Percentiles rank a stretch among this genome's conserved stretches.
Conservation (phyloP, 2,888 invertebrate genomes). For the Stramonita haemastoma region DNA sequence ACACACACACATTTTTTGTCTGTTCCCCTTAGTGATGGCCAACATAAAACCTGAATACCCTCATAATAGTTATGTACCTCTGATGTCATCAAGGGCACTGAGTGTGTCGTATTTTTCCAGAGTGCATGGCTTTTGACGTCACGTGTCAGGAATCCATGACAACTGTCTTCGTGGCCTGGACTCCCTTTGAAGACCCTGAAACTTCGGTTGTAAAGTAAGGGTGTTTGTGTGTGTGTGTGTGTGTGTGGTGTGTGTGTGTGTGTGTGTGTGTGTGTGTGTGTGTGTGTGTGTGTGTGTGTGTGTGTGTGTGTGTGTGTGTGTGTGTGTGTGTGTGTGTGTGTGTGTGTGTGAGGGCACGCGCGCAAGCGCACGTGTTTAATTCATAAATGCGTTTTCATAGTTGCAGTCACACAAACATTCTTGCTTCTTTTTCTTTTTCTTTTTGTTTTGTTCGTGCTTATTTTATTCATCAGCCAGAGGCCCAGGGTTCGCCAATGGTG, state of each 20-base stretch:
- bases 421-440: too few relatives aligned
- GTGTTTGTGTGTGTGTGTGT: neutral
- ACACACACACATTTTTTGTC: too few relatives aligned
- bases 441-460: too few relatives aligned
- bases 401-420: too few relatives aligned
- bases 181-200: slow-evolving; percentile 54
- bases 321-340: neutral
- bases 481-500: too few relatives aligned
- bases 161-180: slow-evolving; percentile 55
- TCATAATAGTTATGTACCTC: too few relatives aligned
- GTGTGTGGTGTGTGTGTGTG: too few relatives aligned
- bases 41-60: too few relatives aligned
- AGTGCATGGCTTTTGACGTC: slow-evolving; percentile 53
- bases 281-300: neutral
- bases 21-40: too few relatives aligned
- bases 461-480: too few relatives aligned
- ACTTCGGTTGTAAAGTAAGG: slow-evolving; percentile 52
- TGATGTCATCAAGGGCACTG: too few relatives aligned
- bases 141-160: slow-evolving; percentile 55
- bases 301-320: neutral
- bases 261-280: neutral
- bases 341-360: neutral
- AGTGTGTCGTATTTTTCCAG: slow-evolving; percentile 38
- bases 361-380: neutral
- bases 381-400: too few relatives aligned